Evolutionary conservation across 2,113 vertebrate genomes (phyloP).

Genomic region (Manacus vitellinus): DNA sequence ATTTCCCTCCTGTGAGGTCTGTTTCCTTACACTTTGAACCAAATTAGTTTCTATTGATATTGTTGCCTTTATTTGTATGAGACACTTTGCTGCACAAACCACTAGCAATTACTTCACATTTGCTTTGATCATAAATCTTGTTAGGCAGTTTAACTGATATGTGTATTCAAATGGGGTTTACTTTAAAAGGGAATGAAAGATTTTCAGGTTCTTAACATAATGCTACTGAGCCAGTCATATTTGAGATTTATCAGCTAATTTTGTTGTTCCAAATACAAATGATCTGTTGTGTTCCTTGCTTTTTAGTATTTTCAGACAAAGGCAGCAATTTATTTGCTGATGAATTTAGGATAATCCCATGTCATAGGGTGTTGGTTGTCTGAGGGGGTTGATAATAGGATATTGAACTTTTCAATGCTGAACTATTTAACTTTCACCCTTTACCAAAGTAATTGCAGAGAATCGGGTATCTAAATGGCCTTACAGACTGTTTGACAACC

Average conservation of each 20-base stretch:
- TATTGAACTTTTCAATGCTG: background rate
- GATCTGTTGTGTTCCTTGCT: background rate
- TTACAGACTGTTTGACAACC: background rate
- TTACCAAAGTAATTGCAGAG: background rate
- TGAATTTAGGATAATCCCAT: background rate
- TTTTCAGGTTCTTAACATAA: background rate
- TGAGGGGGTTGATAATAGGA: background rate
- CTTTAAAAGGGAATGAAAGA: background rate
- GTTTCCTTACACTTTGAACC: conserved; percentile 33
- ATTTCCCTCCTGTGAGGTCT: background rate
- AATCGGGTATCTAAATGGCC: background rate
- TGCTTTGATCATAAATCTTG: conserved; percentile 54
- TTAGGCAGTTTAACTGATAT: conserved; percentile 41
- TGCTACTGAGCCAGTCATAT: background rate
- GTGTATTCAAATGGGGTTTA: conserved; percentile 3
- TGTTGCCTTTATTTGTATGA: conserved; percentile 37
- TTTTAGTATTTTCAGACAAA: conserved; percentile 8
- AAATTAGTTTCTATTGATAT: conserved; percentile 56
- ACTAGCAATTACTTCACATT: conserved; percentile 41
- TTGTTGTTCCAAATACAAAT: background rate
- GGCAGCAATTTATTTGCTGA: background rate
- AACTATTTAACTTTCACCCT: background rate
- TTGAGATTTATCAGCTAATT: background rate
- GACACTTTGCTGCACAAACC: conserved; percentile 36
- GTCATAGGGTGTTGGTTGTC: background rate